phyloP scores from a whole-genome alignment of 2,888 invertebrate species.

The Agriopis marginaria region DNA sequence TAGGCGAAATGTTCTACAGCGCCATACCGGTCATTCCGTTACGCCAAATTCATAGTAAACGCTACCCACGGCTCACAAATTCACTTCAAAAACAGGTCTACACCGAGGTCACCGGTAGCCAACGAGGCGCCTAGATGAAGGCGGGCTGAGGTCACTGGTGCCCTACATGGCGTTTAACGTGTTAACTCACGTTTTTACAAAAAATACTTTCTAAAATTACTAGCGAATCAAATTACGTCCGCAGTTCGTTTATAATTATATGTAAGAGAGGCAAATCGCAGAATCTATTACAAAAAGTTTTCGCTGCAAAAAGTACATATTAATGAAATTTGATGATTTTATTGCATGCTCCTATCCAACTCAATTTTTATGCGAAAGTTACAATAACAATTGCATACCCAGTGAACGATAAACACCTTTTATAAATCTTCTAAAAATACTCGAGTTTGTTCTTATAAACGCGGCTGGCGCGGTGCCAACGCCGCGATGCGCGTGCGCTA shows the following conservation, averaged over 20 bases:
- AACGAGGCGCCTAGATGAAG: too few relatives aligned
- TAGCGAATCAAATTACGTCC: slow-evolving; percentile 7
- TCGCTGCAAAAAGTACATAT: slow-evolving; percentile 11
- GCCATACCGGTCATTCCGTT: too few relatives aligned
- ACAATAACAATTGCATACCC: slow-evolving; percentile 65
- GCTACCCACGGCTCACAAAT: too few relatives aligned
- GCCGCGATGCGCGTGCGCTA: slow-evolving; percentile 70
- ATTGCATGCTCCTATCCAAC: slow-evolving; percentile 2
- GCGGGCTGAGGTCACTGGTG: too few relatives aligned
- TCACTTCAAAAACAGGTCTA: too few relatives aligned
- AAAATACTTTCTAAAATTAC: not conserved
- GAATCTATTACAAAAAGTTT: slow-evolving; percentile 6
- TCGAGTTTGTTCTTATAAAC: slow-evolving; percentile 79
- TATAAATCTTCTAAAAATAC: slow-evolving; percentile 83
- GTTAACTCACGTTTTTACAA: not conserved
- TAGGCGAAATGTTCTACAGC: too few relatives aligned
- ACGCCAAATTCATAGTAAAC: too few relatives aligned
- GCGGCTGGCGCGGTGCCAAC: slow-evolving; percentile 77
- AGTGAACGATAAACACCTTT: slow-evolving; percentile 76
- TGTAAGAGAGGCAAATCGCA: not conserved
- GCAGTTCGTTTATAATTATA: not conserved
- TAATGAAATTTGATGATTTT: not conserved
- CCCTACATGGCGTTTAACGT: too few relatives aligned
- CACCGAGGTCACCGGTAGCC: too few relatives aligned
- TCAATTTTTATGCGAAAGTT: slow-evolving; percentile 45